Conservation (phyloP, 2,113 vertebrate species). For the Rattus rattus region DNA sequence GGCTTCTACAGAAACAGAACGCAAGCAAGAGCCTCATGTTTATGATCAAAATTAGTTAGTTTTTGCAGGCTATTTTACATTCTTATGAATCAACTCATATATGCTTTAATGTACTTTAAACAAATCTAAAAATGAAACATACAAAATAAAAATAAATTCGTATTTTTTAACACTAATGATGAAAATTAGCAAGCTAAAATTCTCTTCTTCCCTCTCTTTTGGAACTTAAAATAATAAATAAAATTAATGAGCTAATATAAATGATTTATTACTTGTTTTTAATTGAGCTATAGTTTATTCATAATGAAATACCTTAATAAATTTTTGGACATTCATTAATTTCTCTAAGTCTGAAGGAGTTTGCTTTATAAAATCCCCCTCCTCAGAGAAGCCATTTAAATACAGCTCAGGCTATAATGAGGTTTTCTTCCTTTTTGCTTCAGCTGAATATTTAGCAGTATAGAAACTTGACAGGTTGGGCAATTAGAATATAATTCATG, state of each 20-base stretch:
- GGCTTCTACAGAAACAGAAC: neutral
- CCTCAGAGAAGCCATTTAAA: constrained; percentile 74
- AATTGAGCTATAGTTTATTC: constrained; percentile 59
- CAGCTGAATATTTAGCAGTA: constrained; percentile 71
- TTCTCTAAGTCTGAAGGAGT: constrained; percentile 65
- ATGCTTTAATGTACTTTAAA: neutral
- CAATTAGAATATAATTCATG: constrained; percentile 79
- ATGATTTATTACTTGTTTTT: constrained; percentile 64
- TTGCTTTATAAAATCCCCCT: constrained; percentile 69
- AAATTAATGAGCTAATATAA: constrained; percentile 39
- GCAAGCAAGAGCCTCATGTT: neutral
- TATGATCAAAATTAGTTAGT: neutral
- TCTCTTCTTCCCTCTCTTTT: constrained; percentile 24
- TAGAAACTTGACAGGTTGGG: constrained; percentile 53
- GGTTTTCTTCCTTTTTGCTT: constrained; percentile 72
- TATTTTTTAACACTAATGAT: neutral
- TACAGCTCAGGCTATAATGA: constrained; percentile 64
- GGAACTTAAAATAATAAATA: constrained; percentile 58
- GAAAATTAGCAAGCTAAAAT: neutral
- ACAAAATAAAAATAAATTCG: neutral
- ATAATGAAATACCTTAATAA: constrained; percentile 51
- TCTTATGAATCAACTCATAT: neutral
- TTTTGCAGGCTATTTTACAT: neutral
- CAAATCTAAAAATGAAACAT: neutral
- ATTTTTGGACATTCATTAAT: constrained; percentile 75